Conservation (phyloP, 2,113 vertebrate species). For the Oreotrochilus melanogaster region DNA sequence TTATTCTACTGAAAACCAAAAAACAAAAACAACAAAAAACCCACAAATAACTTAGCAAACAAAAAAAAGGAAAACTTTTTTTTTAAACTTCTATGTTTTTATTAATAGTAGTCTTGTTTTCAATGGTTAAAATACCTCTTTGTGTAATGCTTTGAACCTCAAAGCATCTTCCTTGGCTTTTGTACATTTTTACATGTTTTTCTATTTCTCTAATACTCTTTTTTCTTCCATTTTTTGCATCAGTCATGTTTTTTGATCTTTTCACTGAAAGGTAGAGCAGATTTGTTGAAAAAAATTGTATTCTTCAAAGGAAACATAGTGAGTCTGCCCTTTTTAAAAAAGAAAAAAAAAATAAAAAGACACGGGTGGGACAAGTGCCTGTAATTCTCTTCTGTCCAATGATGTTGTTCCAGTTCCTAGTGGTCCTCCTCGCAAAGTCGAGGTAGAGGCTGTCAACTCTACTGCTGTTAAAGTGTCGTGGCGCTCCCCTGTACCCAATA, state of each 20-base stretch:
- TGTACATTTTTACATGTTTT: conserved; percentile 92
- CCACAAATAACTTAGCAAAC: conserved; percentile 19
- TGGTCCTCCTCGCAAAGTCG: conserved; percentile 99
- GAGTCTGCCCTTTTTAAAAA: conserved; percentile 78
- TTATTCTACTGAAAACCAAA: conserved; percentile 44
- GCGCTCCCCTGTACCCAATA: conserved; percentile 97
- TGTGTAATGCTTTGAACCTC: conserved; percentile 91
- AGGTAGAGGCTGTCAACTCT: conserved; percentile 99
- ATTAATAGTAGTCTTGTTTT: conserved; percentile 72
- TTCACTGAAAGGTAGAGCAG: conserved; percentile 83
- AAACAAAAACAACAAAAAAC: background rate
- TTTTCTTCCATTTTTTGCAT: conserved; percentile 97
- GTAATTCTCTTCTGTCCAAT: conserved; percentile 97
- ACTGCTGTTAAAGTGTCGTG: conserved; percentile 98
- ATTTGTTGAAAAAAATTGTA: conserved; percentile 77
- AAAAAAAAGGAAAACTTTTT: conserved; percentile 34
- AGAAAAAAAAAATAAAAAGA: conserved; percentile 15
- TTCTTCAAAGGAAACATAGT: conserved; percentile 83
- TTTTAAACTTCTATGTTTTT: conserved; percentile 63
- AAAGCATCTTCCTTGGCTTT: conserved; percentile 97
- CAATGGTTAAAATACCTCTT: conserved; percentile 77
- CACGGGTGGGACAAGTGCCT: conserved; percentile 83
- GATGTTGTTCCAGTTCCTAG: conserved; percentile 99
- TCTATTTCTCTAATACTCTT: conserved; percentile 93
- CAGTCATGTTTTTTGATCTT: conserved; percentile 96